phyloP scores from a whole-genome alignment of 2,797 vertebrate species.

The Melanogrammus aeglefinus region DNA sequence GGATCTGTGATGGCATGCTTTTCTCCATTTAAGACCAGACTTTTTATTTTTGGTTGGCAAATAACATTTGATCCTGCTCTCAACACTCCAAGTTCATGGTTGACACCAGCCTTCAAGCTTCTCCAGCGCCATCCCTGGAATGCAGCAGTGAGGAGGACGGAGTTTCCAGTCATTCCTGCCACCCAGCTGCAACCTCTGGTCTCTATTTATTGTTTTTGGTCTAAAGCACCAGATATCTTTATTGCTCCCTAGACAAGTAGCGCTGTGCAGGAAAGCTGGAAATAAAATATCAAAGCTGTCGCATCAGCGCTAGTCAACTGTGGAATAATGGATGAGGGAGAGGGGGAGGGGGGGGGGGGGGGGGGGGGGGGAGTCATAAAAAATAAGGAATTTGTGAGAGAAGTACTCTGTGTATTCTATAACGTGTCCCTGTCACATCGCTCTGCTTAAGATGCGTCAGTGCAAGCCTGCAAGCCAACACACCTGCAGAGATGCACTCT shows the following conservation, averaged over 20 bases:
- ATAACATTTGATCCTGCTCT: conserved; percentile 57
- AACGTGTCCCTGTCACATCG: conserved; percentile 34
- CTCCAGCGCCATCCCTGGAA: conserved; percentile 66
- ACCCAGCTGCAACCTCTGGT: conserved; percentile 61
- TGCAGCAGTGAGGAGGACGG: conserved; percentile 51
- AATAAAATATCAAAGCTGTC: conserved; percentile 44
- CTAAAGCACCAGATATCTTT: conserved; percentile 50
- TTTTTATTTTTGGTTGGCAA: conserved; percentile 64
- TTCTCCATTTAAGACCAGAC: conserved; percentile 51
- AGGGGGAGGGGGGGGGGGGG: conserved; percentile 29
- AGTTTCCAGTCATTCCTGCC: conserved; percentile 63
- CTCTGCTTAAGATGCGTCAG: conserved; percentile 51
- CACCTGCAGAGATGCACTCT: conserved; percentile 53
- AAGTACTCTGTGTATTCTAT: conserved; percentile 40
- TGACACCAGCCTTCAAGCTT: conserved; percentile 39
- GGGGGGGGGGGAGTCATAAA: conserved; percentile 31
- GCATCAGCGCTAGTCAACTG: conserved; percentile 42
- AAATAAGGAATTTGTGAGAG: conserved; percentile 27
- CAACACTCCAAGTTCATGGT: conserved; percentile 51
- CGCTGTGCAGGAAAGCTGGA: conserved; percentile 43
- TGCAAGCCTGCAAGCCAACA: conserved; percentile 39
- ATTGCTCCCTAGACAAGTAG: conserved; percentile 52
- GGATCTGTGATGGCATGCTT: conserved; percentile 50
- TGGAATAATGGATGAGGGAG: conserved; percentile 11
- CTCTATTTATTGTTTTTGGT: conserved; percentile 49